These are phyloP conservation scores for Notolabrus celidotus DNA, from an alignment of 2,797 vertebrate genomes.

Conservation along the genomic window DNA sequence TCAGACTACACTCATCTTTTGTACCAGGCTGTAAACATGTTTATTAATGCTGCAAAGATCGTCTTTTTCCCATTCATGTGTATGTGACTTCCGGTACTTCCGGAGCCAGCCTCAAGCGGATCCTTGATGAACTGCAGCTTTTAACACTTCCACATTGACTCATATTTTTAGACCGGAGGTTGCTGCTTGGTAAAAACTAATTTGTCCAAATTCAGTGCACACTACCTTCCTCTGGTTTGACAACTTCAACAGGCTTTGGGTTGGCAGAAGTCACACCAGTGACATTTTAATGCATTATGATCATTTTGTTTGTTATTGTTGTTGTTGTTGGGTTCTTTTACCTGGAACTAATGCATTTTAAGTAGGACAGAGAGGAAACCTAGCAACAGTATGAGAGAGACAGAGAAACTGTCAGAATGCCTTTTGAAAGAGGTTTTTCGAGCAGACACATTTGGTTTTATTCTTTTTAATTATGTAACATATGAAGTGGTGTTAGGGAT, in stretches of 20 bases:
- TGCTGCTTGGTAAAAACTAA: too few relatives aligned
- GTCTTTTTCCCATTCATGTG: too few relatives aligned
- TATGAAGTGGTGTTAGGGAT: constrained; percentile 1
- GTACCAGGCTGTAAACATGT: too few relatives aligned
- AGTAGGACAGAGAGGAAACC: constrained; percentile 8
- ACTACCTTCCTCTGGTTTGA: constrained; percentile 12
- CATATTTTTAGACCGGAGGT: too few relatives aligned
- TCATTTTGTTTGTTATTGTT: not conserved
- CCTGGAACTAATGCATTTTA: constrained; percentile 24
- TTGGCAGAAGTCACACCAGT: constrained; percentile 2
- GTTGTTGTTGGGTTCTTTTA: not conserved
- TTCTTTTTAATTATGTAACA: constrained; percentile 5
- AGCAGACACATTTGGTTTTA: not conserved
- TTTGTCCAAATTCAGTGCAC: constrained; percentile 1
- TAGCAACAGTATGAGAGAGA: constrained; percentile 26
- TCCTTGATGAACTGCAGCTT: too few relatives aligned
- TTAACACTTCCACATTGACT: too few relatives aligned
- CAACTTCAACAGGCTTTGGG: constrained; percentile 5
- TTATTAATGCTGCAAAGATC: too few relatives aligned
- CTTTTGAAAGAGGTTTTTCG: not conserved
- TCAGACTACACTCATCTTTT: too few relatives aligned
- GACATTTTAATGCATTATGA: constrained; percentile 17
- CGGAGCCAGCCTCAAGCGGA: too few relatives aligned
- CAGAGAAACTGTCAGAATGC: constrained; percentile 8
- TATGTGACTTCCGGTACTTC: too few relatives aligned